These are phyloP conservation scores for Edolisoma coerulescens DNA, from an alignment of 2,113 vertebrate species.

Conservation along the genomic window DNA sequence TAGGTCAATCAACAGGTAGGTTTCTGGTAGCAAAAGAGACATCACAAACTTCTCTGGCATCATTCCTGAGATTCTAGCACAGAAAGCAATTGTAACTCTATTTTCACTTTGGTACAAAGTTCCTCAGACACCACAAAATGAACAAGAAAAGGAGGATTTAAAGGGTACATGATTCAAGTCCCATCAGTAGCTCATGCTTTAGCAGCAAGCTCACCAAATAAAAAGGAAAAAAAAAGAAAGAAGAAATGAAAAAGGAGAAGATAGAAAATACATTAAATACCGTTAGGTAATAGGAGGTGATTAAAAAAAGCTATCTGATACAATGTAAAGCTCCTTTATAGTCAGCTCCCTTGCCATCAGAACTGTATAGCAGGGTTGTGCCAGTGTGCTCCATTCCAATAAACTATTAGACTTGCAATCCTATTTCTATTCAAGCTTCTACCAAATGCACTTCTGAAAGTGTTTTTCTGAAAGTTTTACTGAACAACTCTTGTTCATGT, in stretches of 20 bases:
- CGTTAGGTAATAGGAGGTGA: neutral
- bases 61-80: neutral
- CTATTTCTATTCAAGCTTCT: neutral
- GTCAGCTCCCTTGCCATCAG: neutral
- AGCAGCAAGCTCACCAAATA: neutral
- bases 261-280: neutral
- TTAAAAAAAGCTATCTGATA: neutral
- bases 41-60: neutral
- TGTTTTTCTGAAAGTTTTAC: constrained; percentile 1
- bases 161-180: neutral
- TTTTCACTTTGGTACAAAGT: neutral
- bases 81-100: neutral
- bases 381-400: neutral
- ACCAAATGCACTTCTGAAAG: neutral
- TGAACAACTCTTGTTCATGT: neutral
- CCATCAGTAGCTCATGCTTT: neutral
- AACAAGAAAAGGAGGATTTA: neutral
- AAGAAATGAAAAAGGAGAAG: neutral
- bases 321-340: neutral
- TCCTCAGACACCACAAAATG: neutral
- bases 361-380: neutral
- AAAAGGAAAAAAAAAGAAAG: neutral
- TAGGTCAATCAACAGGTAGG: neutral
- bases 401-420: neutral
- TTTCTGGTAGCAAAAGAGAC: neutral